Percentiles rank a stretch among this genome's conserved stretches.
These are phyloP conservation scores for Conomelus anceps DNA, from an alignment of 2,888 invertebrate species.

Conservation along the genomic window DNA sequence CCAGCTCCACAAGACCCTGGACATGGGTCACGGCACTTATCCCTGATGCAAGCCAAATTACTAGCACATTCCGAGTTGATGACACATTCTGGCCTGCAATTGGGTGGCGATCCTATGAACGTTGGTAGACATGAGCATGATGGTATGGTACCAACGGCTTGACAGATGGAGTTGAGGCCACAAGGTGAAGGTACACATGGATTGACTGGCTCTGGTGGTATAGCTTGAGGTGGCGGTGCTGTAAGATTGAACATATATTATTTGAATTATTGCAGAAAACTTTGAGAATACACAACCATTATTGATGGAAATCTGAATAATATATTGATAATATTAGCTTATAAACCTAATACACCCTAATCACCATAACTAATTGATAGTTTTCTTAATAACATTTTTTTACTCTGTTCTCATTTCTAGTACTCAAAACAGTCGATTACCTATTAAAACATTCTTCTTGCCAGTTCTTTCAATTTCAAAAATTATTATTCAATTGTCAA, in stretches of 20 bases:
- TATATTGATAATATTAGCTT: too few relatives aligned
- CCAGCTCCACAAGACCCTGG: conserved; percentile 38
- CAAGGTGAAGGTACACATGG: conserved; percentile 66
- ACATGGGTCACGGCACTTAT: conserved; percentile 42
- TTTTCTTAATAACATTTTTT: too few relatives aligned
- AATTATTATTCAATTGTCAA: too few relatives aligned
- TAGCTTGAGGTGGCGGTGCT: conserved; percentile 36
- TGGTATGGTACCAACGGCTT: conserved; percentile 38
- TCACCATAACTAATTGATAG: too few relatives aligned
- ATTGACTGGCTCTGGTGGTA: conserved; percentile 44
- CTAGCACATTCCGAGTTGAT: conserved; percentile 39
- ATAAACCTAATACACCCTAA: too few relatives aligned
- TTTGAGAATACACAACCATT: too few relatives aligned
- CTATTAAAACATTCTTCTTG: too few relatives aligned
- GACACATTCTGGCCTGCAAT: conserved; percentile 38
- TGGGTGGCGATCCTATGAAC: conserved; percentile 39
- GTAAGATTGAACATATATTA: conserved; percentile 27
- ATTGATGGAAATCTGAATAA: too few relatives aligned
- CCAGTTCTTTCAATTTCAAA: too few relatives aligned
- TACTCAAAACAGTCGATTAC: too few relatives aligned
- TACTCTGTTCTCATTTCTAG: too few relatives aligned
- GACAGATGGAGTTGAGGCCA: conserved; percentile 52
- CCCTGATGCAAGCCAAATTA: conserved; percentile 41
- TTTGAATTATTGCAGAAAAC: not conserved
- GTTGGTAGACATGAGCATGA: conserved; percentile 41